Base-by-base conservation (phyloP, 1,140 invertebrate genomes). In the Solenopsis invicta region DNA sequence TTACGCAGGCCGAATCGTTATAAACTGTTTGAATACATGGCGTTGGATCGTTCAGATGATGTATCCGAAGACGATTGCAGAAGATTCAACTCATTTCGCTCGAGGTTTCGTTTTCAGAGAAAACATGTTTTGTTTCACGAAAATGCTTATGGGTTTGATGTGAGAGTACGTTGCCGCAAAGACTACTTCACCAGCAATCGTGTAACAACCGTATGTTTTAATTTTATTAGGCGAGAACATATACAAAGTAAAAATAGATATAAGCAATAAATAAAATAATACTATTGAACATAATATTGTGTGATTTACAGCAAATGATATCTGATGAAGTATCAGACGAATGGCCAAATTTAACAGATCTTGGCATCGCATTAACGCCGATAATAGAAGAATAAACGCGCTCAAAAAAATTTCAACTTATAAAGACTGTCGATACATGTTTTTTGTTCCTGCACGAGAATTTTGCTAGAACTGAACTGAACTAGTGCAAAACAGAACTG, bases 291-390 rank as follows among this genome's bases (percentile, higher is more conserved):
- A 69, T 74, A 9, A n/a, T 64, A 74, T 81, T 48, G 80, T 52
- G 88, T 90, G 85, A 82, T 88, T 91, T 93, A 24, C 94, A 98
- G 97, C 98, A 99, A 94, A 96, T 96, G 89, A 96, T 97, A 3
- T 97, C 96, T 52, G 99, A 99, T 94, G 93, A 94, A 21, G 94
- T 98, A 9, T 89, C 96, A 4, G 91, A 93, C 24, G 96, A 96
- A 21, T 92, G 98, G 41, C 98, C 98, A 24, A 98, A 97, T 0
- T 94, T 99, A 62, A 98, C 98, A 94, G 99, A 99, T 96, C 96
- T 99, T 86, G 98, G 98, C 61, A 96, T 99, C 0, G 95, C 94
- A 62, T 95, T 98, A 56, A 98, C 97, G 0, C 87, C 95, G 0
- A 96, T 99, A n/a, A n/a, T n/a, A n/a, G n/a, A n/a, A 94, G 98